These are phyloP conservation scores for Trichonephila clavipes DNA, from an alignment of 1,140 invertebrate species.

Conservation along the genomic window DNA sequence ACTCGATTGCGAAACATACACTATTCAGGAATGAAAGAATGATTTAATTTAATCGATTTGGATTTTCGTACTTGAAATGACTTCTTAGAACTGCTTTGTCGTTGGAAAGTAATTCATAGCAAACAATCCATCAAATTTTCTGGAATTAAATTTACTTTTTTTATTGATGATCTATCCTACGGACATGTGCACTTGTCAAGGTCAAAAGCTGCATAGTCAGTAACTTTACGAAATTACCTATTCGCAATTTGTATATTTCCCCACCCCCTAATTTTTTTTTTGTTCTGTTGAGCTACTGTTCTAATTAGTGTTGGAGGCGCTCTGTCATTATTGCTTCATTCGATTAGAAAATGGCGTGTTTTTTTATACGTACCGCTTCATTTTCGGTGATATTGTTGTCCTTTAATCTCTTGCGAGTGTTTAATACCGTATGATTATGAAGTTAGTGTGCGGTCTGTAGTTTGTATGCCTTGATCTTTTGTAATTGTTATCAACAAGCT, in stretches of 20 bases:
- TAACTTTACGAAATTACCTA: background rate
- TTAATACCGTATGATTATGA: background rate
- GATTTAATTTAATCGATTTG: too few species aligned
- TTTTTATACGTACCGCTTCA: background rate
- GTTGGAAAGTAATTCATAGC: too few species aligned
- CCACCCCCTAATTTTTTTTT: background rate
- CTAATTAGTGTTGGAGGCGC: conserved; percentile 43
- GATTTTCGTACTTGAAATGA: too few species aligned
- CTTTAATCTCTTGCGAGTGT: background rate
- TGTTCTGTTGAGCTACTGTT: background rate
- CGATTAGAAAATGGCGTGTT: background rate
- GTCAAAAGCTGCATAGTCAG: background rate
- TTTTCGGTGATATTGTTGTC: background rate
- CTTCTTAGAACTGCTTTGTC: too few species aligned
- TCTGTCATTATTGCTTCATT: conserved; percentile 27
- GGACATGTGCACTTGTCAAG: background rate
- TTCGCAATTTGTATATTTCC: background rate
- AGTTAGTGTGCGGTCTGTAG: background rate
- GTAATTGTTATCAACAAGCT: too few species aligned
- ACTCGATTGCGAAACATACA: too few species aligned
- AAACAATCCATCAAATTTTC: too few species aligned
- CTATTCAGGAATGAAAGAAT: too few species aligned
- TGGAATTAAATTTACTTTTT: too few species aligned
- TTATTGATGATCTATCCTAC: background rate
- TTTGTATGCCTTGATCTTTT: background rate